A percentile compares a stretch with the other conserved stretches of the same genome.
Conservation (phyloP, 2,888 invertebrate genomes). For the Orthosia cruda region DNA sequence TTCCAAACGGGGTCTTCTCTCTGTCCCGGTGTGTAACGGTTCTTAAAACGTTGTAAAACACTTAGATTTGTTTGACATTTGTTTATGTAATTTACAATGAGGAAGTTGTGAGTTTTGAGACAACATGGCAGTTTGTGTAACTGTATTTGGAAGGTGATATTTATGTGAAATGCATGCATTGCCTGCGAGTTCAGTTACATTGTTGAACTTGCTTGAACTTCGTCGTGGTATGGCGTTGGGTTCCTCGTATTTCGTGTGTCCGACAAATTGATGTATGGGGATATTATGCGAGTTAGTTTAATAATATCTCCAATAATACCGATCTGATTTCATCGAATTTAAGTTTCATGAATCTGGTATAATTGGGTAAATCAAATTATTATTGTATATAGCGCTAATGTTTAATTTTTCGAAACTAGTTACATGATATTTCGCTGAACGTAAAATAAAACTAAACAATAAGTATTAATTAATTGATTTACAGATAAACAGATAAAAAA, state of each 20-base stretch:
- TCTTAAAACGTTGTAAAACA: slow-evolving; percentile 60
- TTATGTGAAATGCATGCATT: slow-evolving; percentile 47
- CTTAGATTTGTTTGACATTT: slow-evolving; percentile 68
- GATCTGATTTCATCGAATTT: neutral
- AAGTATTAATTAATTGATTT: too few species aligned
- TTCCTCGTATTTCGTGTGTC: slow-evolving; percentile 11
- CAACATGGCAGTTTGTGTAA: slow-evolving; percentile 58
- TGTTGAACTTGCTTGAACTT: slow-evolving; percentile 61
- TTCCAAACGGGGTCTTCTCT: slow-evolving; percentile 56
- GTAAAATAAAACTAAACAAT: neutral
- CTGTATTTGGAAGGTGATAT: slow-evolving; percentile 62
- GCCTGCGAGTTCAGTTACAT: slow-evolving; percentile 40
- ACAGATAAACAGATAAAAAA: too few species aligned
- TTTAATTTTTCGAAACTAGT: neutral
- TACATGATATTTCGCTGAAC: too few species aligned
- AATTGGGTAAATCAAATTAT: slow-evolving; percentile 8
- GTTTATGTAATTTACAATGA: slow-evolving; percentile 67
- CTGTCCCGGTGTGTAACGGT: slow-evolving; percentile 62
- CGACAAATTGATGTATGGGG: neutral
- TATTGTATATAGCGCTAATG: neutral
- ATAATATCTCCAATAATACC: neutral
- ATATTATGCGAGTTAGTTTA: neutral
- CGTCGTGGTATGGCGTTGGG: neutral
- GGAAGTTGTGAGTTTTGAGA: slow-evolving; percentile 53
- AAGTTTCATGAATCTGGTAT: neutral